Conservation (phyloP, 2,888 invertebrate species). For the Julus scandinavius region DNA sequence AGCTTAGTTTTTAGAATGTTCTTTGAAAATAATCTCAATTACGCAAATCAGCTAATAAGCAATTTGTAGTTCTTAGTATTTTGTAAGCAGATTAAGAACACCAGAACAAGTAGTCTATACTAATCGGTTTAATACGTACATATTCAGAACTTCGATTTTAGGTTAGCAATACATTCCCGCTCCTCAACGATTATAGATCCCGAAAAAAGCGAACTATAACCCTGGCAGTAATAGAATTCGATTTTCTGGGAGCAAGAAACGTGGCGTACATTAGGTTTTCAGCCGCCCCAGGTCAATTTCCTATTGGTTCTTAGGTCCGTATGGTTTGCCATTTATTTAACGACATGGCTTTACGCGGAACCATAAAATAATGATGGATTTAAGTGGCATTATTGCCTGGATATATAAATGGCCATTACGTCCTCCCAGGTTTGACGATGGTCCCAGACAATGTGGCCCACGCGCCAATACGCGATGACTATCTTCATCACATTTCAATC, state of each 20-base stretch:
- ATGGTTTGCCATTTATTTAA: constrained; percentile 2
- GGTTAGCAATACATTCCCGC: neutral
- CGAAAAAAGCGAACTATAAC: neutral
- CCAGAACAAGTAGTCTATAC: neutral
- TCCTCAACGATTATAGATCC: neutral
- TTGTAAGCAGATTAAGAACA: too few relatives aligned
- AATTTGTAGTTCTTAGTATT: too few relatives aligned
- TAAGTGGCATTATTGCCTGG: constrained; percentile 39
- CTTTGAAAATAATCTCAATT: too few relatives aligned
- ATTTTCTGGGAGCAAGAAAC: neutral
- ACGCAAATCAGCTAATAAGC: too few relatives aligned
- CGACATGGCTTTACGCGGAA: neutral
- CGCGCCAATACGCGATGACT: neutral
- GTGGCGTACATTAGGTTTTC: neutral
- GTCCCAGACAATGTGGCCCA: constrained; percentile 11
- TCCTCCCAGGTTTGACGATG: neutral
- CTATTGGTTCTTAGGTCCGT: neutral
- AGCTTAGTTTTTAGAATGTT: too few relatives aligned
- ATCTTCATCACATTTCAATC: constrained; percentile 39
- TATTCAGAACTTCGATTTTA: neutral
- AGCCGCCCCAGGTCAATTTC: neutral
- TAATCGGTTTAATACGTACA: neutral
- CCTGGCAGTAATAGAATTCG: neutral
- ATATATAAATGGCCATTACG: constrained; percentile 16
- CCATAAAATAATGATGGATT: constrained; percentile 39